Conservation (phyloP, 2,113 vertebrate species). For the Psittacara wagleri region DNA sequence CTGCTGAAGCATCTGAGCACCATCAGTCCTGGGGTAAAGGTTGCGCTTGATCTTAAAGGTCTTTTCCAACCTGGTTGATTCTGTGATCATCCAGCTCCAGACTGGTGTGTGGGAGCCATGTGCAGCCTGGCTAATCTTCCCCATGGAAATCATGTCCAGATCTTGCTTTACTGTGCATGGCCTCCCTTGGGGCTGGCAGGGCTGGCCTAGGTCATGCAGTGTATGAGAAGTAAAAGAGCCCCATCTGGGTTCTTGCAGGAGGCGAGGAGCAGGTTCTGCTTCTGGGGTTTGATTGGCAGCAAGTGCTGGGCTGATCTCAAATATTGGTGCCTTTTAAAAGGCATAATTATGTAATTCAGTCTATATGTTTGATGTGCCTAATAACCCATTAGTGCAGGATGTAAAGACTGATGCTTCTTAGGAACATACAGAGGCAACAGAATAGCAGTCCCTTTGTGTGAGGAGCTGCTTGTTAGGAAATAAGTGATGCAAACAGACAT, state of each 20-base stretch:
- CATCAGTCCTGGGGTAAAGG: fast-evolving
- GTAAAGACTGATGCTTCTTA: slow-evolving; percentile 9
- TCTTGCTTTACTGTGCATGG: background rate
- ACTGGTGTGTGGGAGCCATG: background rate
- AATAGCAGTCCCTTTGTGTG: background rate
- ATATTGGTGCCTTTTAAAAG: slow-evolving; percentile 56
- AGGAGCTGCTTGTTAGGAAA: slow-evolving; percentile 5
- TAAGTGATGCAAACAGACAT: slow-evolving; percentile 7
- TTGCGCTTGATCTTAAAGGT: background rate
- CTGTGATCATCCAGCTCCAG: background rate
- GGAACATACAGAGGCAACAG: background rate
- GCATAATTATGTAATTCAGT: slow-evolving; percentile 38
- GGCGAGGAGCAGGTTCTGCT: background rate
- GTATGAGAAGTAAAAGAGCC: background rate
- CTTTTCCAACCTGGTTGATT: background rate
- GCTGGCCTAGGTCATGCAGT: background rate
- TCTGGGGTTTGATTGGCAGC: slow-evolving; percentile 59
- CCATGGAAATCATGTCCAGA: fast-evolving
- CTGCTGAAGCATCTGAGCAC: background rate
- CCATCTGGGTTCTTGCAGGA: background rate
- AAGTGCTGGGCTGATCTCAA: slow-evolving; percentile 51
- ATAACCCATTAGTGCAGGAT: slow-evolving; percentile 28
- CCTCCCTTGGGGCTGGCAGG: background rate
- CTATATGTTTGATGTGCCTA: slow-evolving; percentile 52
- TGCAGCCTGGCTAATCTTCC: background rate